phyloP scores from a whole-genome alignment of 2,888 invertebrate species.

The Cephonodes hylas region DNA sequence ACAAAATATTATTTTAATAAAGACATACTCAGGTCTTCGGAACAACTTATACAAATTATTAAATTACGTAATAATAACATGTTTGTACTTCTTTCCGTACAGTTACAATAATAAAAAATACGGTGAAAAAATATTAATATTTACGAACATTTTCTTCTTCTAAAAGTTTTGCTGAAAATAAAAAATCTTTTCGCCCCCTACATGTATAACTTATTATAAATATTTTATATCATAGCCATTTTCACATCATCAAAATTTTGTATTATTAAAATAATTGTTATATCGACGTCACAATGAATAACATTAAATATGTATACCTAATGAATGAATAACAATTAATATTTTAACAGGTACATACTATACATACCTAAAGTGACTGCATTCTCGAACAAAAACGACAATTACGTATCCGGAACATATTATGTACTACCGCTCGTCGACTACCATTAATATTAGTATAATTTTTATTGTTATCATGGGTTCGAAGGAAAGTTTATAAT shows the following conservation, averaged over 20 bases:
- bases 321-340: not conserved
- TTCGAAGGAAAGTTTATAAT: not conserved
- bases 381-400: slow-evolving; percentile 4
- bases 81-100: slow-evolving; percentile 71
- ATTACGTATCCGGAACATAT: not conserved
- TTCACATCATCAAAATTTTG: slow-evolving; percentile 3
- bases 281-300: not conserved
- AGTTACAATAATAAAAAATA: slow-evolving; percentile 56
- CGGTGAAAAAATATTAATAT: slow-evolving; percentile 60
- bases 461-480: slow-evolving; percentile 7
- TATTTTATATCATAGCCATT: slow-evolving; percentile 35
- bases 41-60: slow-evolving; percentile 75
- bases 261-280: not conserved
- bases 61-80: slow-evolving; percentile 54
- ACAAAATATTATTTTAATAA: slow-evolving; percentile 76
- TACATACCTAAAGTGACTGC: slow-evolving; percentile 4
- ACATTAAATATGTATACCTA: not conserved
- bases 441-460: not conserved
- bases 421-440: slow-evolving; percentile 11
- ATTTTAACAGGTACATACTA: not conserved
- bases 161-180: slow-evolving; percentile 47
- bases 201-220: slow-evolving; percentile 35
- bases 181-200: slow-evolving; percentile 30
- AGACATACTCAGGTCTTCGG: slow-evolving; percentile 71
- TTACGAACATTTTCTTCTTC: slow-evolving; percentile 48